These are phyloP conservation scores for Chloropsis cyanopogon DNA, from an alignment of 2,113 vertebrate genomes.

Conservation along the genomic window DNA sequence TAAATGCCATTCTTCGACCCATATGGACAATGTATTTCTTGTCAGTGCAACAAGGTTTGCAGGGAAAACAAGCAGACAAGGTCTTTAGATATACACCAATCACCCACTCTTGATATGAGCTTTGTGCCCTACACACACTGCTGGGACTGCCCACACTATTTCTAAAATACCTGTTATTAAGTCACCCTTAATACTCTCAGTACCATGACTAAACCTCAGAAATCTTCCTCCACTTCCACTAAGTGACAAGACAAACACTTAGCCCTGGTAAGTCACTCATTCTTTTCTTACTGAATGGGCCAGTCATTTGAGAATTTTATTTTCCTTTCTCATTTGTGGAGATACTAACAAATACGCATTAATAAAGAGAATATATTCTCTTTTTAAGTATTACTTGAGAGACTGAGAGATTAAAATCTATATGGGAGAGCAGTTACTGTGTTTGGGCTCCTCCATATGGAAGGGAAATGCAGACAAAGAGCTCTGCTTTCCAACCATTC, in stretches of 20 bases:
- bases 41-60: slow-evolving; percentile 19
- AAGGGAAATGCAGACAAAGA: neutral
- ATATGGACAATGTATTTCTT: slow-evolving; percentile 57
- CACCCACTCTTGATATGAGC: too few relatives aligned
- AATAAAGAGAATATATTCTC: neutral
- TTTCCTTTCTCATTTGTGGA: neutral
- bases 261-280: neutral
- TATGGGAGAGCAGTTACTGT: neutral
- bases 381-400: neutral
- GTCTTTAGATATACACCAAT: neutral
- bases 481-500: neutral
- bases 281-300: neutral
- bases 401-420: neutral
- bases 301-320: neutral
- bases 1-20: slow-evolving; percentile 39
- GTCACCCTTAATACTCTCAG: too few relatives aligned
- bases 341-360: neutral
- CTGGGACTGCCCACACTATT: too few relatives aligned
- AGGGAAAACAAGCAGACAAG: slow-evolving; percentile 6
- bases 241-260: neutral
- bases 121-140: too few relatives aligned
- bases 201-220: too few relatives aligned
- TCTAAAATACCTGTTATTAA: too few relatives aligned
- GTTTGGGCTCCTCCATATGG: neutral
- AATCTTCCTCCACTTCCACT: neutral